Conservation (phyloP, 2,888 invertebrate genomes). For the Aleiodes alternator region DNA sequence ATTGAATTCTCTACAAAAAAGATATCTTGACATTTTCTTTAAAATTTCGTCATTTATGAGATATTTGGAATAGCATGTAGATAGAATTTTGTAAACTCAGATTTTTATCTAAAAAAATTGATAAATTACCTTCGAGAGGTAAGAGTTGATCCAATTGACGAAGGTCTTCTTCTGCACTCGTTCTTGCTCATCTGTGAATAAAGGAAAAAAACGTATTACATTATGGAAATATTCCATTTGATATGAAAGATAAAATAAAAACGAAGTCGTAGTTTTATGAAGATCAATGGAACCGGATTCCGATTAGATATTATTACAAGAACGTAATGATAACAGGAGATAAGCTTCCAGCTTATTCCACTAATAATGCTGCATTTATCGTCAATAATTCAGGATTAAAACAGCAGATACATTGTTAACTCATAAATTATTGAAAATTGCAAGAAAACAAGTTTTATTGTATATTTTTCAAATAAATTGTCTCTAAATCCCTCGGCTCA, state of each 20-base stretch:
- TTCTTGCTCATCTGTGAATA: slow-evolving; percentile 94
- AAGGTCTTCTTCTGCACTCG: slow-evolving; percentile 99
- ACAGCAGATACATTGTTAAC: not conserved
- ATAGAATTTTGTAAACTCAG: too few species aligned
- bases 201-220: not conserved
- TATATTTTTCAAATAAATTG: too few species aligned
- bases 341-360: not conserved
- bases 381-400: slow-evolving; percentile 18
- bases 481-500: too few species aligned
- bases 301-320: not conserved
- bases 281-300: slow-evolving; percentile 18
- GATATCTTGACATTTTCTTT: too few species aligned
- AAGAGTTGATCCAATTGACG: slow-evolving; percentile 99
- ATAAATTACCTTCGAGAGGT: slow-evolving; percentile 90
- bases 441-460: not conserved
- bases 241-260: not conserved
- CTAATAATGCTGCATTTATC: not conserved
- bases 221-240: not conserved
- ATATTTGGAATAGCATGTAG: too few species aligned
- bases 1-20: too few species aligned
- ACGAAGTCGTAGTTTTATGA: not conserved
- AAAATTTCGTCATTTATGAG: too few species aligned
- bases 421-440: not conserved
- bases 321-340: slow-evolving; percentile 3
- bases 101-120: not conserved